Conservation (phyloP, 2,888 invertebrate species). For the Pheosia gnoma region DNA sequence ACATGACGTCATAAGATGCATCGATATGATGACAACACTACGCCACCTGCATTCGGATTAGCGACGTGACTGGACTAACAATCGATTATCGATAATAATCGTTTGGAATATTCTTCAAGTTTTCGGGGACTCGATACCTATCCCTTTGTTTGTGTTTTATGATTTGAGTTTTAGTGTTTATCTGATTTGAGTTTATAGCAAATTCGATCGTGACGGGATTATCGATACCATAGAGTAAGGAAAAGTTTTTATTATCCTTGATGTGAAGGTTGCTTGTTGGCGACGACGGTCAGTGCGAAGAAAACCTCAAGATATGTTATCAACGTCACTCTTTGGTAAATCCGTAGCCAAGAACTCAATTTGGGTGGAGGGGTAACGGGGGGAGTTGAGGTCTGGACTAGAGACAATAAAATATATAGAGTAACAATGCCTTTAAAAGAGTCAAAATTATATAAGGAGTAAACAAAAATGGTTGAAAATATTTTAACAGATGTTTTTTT, state of each 20-base stretch:
- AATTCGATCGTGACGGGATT: constrained; percentile 33
- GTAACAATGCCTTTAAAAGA: no score
- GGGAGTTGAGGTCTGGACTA: no score
- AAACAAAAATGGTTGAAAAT: no score
- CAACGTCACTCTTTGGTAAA: background rate
- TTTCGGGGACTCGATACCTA: constrained; percentile 35
- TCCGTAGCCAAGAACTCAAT: no score
- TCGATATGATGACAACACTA: constrained; percentile 44
- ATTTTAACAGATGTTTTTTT: no score
- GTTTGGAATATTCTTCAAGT: constrained; percentile 30
- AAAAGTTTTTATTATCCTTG: constrained; percentile 3
- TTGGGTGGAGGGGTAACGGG: no score
- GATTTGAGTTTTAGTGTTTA: constrained; percentile 29
- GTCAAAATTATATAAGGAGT: no score
- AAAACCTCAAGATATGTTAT: background rate
- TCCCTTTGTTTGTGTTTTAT: constrained; percentile 34
- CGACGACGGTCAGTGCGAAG: background rate
- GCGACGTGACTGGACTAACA: constrained; percentile 46
- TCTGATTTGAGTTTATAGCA: constrained; percentile 41
- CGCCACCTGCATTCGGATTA: constrained; percentile 43
- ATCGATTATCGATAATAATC: constrained; percentile 32
- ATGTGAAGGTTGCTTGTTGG: background rate
- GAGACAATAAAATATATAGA: no score
- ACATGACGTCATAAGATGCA: constrained; percentile 53
- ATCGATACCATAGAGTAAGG: constrained; percentile 11